phyloP scores from a whole-genome alignment of 2,113 vertebrate genomes.

The Pardalotus punctatus region DNA sequence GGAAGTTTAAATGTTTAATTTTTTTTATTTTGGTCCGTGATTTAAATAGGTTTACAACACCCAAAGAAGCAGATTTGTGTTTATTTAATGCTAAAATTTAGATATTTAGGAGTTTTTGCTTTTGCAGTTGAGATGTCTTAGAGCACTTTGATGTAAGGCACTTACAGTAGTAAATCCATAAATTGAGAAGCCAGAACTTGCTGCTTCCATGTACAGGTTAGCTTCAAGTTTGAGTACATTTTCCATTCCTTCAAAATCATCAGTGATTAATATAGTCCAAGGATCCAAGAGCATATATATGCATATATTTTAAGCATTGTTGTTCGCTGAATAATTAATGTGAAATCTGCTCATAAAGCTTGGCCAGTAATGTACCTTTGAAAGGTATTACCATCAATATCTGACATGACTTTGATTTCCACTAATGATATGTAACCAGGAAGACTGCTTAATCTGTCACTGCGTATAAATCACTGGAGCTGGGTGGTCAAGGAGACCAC shows the following conservation, averaged over 20 bases:
- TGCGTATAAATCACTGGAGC: neutral
- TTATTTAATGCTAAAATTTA: conserved; percentile 8
- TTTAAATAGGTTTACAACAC: conserved; percentile 44
- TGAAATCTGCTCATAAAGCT: conserved; percentile 48
- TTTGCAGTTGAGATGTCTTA: neutral
- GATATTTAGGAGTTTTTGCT: neutral
- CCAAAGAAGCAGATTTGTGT: neutral
- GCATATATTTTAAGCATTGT: conserved; percentile 37
- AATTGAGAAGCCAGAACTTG: neutral
- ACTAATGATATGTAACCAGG: conserved; percentile 52
- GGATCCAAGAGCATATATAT: neutral
- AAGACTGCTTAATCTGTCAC: conserved; percentile 42
- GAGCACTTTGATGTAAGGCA: neutral
- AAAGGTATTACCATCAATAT: conserved; percentile 64
- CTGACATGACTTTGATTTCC: conserved; percentile 53
- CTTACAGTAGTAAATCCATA: neutral
- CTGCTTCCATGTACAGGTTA: neutral
- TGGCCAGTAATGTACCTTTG: conserved; percentile 50
- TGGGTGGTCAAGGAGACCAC: conserved; percentile 53
- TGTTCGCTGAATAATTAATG: conserved; percentile 57
- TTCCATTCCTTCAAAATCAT: neutral
- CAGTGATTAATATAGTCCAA: neutral
- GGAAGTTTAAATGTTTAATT: conserved; percentile 41
- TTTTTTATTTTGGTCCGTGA: conserved; percentile 23
- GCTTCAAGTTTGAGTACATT: neutral